Percentiles rank a stretch among this genome's conserved stretches.
Conservation (phyloP, 2,113 vertebrate species). For the Eurypyga helias region DNA sequence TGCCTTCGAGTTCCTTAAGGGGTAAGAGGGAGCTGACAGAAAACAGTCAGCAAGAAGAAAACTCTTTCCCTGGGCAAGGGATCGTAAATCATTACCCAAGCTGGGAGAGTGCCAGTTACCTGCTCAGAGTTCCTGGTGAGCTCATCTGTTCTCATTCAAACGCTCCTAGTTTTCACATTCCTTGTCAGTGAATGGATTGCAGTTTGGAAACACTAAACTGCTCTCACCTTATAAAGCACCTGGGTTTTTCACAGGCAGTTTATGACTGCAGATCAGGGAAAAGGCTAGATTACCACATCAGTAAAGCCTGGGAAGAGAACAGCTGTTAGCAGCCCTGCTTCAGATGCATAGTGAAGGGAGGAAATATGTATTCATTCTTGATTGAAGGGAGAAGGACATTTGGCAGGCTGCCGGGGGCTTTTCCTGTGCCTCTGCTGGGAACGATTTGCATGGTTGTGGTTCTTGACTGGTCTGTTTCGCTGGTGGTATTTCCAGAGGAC, state of each 20-base stretch:
- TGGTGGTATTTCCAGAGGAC: background rate
- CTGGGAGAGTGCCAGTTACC: background rate
- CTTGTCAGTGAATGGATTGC: background rate
- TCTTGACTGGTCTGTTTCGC: background rate
- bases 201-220: background rate
- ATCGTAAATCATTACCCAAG: background rate
- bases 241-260: background rate
- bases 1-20: background rate
- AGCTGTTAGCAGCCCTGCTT: background rate
- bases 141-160: conserved; percentile 4
- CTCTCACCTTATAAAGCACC: background rate
- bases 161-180: background rate
- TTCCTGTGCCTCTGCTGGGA: background rate
- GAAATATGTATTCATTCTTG: background rate
- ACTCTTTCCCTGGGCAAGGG: background rate
- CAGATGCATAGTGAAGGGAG: background rate
- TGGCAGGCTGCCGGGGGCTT: background rate
- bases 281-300: background rate
- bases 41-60: background rate
- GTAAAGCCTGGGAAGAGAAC: background rate
- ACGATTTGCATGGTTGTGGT: accelerated
- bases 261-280: background rate
- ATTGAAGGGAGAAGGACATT: background rate
- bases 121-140: background rate
- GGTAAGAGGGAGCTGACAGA: background rate